Base-by-base conservation (phyloP, 2,797 vertebrate species). In the Channallabes apus region DNA sequence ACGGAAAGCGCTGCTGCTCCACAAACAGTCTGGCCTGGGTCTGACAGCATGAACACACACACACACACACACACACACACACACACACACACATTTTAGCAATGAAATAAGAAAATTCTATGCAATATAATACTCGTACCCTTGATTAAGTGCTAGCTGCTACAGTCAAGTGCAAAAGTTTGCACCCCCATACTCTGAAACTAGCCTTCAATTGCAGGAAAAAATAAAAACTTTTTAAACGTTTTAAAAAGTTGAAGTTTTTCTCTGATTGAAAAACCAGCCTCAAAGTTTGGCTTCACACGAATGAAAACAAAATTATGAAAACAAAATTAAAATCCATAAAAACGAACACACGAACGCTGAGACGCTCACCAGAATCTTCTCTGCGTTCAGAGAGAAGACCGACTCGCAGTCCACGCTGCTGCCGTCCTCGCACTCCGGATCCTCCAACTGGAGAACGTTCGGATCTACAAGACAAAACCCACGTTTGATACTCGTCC, bases 1-100 rank as follows among this genome's bases (percentile, higher is more conserved):
- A 99, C 0, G 98, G 98, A 91, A 99, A 96, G 90, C 96, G 96
- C 86, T 96, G 99, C 88, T 98, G 97, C 83, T 99, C 97, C 77
- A 97, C 96, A 88, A 99, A 95, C 87, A 97, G 86, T 92, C 96
- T 99, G 12, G 98, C 98, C 91, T 99, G 98, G 90, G 94, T 98
- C 98, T 99, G 94, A 82, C 90, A 93, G 17, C 67, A 80, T 20
- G 4, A 14, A 35, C 6, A 72, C 18, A n/a, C n/a, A n/a, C n/a
- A n/a, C n/a, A n/a, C n/a, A n/a, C n/a, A n/a, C n/a, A n/a, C n/a
- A n/a, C n/a, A 35, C 6, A 73, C 20, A 38, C 7, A 73, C 20
- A 76, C 51, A 76, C 54, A 75, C 6, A 54, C 72, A 73, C 22
- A 73, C 71, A 51, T 5, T 9, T 61, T 9, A 61, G 9, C 22